A percentile compares a stretch with the other conserved stretches of the same genome.
phyloP scores from a whole-genome alignment of 2,113 vertebrate species.

The Dasypus novemcinctus region DNA sequence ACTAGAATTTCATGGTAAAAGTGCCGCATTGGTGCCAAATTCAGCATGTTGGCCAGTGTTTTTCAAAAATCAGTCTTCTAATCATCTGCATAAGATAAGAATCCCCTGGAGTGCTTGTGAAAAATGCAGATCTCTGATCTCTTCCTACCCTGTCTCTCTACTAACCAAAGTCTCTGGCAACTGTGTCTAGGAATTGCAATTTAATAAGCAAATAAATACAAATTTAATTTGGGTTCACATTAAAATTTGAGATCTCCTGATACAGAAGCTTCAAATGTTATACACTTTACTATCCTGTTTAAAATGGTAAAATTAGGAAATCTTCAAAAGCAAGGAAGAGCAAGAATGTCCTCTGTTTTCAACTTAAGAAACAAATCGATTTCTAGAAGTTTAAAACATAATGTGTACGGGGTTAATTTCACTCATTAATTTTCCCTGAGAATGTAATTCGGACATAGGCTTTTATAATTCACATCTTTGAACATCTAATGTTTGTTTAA shows the following conservation, averaged over 20 bases:
- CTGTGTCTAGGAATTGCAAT: background rate
- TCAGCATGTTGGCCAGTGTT: background rate
- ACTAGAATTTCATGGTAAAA: background rate
- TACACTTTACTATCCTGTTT: background rate
- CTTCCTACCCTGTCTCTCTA: background rate
- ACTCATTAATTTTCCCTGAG: background rate
- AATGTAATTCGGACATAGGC: background rate
- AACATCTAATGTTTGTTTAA: conserved; percentile 27
- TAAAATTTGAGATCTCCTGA: conserved; percentile 12
- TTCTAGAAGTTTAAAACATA: conserved; percentile 28
- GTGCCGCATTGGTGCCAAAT: background rate
- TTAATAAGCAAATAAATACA: conserved; percentile 14
- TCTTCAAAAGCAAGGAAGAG: background rate
- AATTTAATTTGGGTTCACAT: conserved; percentile 4
- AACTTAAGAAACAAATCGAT: conserved; percentile 4
- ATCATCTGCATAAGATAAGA: background rate
- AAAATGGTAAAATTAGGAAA: conserved; percentile 7
- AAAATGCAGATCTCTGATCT: background rate
- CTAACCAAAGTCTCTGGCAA: background rate
- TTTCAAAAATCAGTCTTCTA: conserved; percentile 10
- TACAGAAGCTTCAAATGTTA: background rate
- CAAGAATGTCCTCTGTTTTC: background rate
- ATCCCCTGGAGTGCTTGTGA: background rate
- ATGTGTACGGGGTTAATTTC: conserved; percentile 18
- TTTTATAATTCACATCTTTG: background rate